phyloP scores from a whole-genome alignment of 2,888 invertebrate species.

The Acrobasis repandana region DNA sequence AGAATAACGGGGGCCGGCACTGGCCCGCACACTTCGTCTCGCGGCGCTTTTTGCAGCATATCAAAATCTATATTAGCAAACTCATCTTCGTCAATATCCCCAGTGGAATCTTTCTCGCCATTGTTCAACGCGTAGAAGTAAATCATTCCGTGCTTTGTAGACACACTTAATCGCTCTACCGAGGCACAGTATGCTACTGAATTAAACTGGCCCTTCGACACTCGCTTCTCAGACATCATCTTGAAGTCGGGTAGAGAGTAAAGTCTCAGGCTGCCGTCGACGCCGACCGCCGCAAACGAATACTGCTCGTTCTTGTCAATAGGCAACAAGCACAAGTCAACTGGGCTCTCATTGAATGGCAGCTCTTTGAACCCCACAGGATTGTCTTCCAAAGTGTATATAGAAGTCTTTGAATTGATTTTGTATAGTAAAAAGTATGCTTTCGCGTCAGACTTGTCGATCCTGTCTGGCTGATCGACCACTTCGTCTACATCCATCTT shows the following conservation, averaged over 20 bases:
- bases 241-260: slow-evolving; percentile 88
- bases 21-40: slow-evolving; percentile 60
- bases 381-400: slow-evolving; percentile 78
- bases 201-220: slow-evolving; percentile 88
- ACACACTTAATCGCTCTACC: slow-evolving; percentile 92
- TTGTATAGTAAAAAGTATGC: slow-evolving; percentile 69
- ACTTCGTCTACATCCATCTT: slow-evolving; percentile 76
- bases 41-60: slow-evolving; percentile 67
- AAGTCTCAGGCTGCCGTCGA: slow-evolving; percentile 88
- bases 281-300: slow-evolving; percentile 88
- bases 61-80: slow-evolving; percentile 75
- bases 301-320: slow-evolving; percentile 75
- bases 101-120: slow-evolving; percentile 87
- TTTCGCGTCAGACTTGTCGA: slow-evolving; percentile 55
- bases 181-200: slow-evolving; percentile 94
- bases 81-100: slow-evolving; percentile 88
- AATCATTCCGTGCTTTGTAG: slow-evolving; percentile 90
- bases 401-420: slow-evolving; percentile 64
- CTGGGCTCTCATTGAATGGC: slow-evolving; percentile 85
- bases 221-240: slow-evolving; percentile 85
- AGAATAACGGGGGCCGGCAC: slow-evolving; percentile 64
- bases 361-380: slow-evolving; percentile 85
- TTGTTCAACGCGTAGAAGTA: slow-evolving; percentile 92
- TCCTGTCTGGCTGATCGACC: slow-evolving; percentile 50
- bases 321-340: slow-evolving; percentile 87